A percentile compares a stretch with the other conserved stretches of the same genome.
Conservation (phyloP, 1,140 invertebrate species). For the Araneus ventricosus region DNA sequence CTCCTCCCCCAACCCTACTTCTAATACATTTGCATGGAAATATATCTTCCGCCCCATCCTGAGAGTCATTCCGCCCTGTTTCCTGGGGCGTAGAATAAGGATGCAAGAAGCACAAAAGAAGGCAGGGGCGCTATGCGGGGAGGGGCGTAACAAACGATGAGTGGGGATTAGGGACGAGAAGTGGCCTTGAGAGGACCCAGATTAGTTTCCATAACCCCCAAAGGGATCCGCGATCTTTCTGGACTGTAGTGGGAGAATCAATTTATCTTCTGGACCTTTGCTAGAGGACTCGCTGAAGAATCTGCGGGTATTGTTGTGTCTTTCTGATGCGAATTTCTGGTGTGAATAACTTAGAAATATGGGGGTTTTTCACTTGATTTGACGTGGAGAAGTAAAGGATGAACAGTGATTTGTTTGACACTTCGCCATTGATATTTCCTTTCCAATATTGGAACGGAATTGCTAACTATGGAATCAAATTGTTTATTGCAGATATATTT, state of each 20-base stretch:
- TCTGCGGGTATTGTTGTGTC: not conserved
- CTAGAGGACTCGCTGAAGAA: not conserved
- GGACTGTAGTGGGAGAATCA: not conserved
- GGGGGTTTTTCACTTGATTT: not conserved
- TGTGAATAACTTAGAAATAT: not conserved
- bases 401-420: not conserved
- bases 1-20: not conserved
- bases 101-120: conserved; percentile 12
- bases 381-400: not conserved
- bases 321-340: not conserved
- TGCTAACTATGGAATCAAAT: no score
- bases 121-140: not conserved
- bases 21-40: conserved; percentile 34
- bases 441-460: not conserved
- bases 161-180: conserved; percentile 35
- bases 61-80: conserved; percentile 31
- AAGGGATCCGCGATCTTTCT: conserved; percentile 41
- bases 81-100: conserved; percentile 4
- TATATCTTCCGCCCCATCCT: conserved; percentile 25
- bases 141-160: conserved; percentile 52
- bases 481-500: no score
- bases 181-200: conserved; percentile 38
- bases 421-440: not conserved
- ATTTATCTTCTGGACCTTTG: not conserved
- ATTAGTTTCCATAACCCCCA: conserved; percentile 60